A percentile compares a stretch with the other conserved stretches of the same genome.
Conservation (phyloP, 2,113 vertebrate genomes). For the Aramus guarauna region DNA sequence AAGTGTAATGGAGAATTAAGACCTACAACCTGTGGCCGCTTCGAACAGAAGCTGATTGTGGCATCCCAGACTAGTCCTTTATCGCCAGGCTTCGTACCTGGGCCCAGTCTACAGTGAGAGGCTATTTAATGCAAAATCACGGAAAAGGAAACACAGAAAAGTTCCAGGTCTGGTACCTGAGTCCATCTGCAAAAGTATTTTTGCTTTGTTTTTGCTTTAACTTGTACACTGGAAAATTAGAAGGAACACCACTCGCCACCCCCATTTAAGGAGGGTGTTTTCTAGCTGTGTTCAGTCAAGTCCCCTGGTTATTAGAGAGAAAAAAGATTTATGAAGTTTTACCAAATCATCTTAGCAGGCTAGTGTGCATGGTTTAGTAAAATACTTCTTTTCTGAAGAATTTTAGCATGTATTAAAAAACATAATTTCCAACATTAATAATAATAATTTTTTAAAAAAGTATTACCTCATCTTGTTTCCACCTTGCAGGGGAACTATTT, state of each 20-base stretch:
- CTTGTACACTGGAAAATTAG: neutral
- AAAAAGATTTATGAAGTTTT: neutral
- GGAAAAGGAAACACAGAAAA: neutral
- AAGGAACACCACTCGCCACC: rapidly evolving
- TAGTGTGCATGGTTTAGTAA: neutral
- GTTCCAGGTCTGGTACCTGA: neutral
- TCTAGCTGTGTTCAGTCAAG: neutral
- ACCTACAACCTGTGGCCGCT: neutral
- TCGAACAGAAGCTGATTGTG: neutral
- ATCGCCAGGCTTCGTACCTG: neutral
- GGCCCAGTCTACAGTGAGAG: neutral
- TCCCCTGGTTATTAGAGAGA: neutral
- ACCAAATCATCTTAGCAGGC: neutral
- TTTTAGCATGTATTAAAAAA: neutral
- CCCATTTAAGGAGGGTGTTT: neutral
- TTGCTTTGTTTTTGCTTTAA: neutral
- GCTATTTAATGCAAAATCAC: neutral
- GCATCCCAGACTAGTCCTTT: neutral
- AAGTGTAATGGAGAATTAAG: neutral
- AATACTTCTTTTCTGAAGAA: neutral
- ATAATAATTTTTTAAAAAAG: neutral
- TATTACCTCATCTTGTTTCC: neutral
- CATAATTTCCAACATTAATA: neutral
- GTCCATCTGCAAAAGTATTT: neutral
- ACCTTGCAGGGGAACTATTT: neutral